These are phyloP conservation scores for Fissipunctia ypsillon DNA, from an alignment of 2,888 invertebrate genomes.

Conservation along the genomic window DNA sequence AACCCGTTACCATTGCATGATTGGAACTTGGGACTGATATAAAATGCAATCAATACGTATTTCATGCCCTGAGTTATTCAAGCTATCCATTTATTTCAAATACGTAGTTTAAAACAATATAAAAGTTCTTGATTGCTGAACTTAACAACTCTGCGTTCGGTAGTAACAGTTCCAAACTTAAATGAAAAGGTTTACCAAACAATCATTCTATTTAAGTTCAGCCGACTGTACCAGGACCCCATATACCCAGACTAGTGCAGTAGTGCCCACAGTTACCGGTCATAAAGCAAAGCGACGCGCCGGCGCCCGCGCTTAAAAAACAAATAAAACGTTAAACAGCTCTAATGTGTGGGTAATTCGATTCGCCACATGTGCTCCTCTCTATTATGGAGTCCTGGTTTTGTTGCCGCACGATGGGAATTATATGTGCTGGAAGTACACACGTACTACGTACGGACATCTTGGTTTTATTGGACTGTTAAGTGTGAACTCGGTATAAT, in stretches of 20 bases:
- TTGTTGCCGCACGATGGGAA: constrained; percentile 64
- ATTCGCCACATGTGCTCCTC: constrained; percentile 70
- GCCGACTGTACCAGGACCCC: constrained; percentile 55
- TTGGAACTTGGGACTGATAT: not conserved
- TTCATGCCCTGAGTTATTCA: not conserved
- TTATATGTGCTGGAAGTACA: constrained; percentile 56
- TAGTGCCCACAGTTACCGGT: constrained; percentile 56
- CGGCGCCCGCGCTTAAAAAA: constrained; percentile 66
- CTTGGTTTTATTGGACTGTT: constrained; percentile 41
- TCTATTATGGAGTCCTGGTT: constrained; percentile 59
- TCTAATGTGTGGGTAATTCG: constrained; percentile 72
- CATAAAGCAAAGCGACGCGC: constrained; percentile 64
- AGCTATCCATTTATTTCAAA: not conserved
- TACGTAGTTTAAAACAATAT: constrained; percentile 1
- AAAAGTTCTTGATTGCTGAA: constrained; percentile 2
- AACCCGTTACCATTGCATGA: not conserved
- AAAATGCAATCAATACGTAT: not conserved
- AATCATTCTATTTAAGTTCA: constrained; percentile 47
- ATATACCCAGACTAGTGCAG: constrained; percentile 52
- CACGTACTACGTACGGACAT: constrained; percentile 47
- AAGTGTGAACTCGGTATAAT: constrained; percentile 26
- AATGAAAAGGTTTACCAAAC: constrained; percentile 48
- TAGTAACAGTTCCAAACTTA: constrained; percentile 14
- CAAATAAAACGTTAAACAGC: constrained; percentile 68
- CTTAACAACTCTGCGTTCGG: constrained; percentile 22